phyloP scores from a whole-genome alignment of 1,140 invertebrate species.

The Phenacoccus solenopsis region DNA sequence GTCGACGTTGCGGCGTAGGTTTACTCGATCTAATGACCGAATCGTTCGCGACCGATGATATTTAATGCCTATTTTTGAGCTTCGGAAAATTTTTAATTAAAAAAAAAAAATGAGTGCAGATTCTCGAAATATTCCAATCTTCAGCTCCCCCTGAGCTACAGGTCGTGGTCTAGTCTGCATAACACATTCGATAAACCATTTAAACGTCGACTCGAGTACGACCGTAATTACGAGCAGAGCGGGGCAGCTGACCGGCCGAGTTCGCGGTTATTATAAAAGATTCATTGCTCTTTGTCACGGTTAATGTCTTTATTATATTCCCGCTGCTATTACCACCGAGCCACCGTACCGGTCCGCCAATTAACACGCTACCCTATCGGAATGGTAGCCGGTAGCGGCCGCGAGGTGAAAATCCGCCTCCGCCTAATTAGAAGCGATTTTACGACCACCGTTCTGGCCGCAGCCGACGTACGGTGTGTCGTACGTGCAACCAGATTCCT shows the following conservation, averaged over 20 bases:
- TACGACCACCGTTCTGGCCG: too few species aligned
- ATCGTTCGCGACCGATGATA: too few species aligned
- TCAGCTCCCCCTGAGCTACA: not conserved
- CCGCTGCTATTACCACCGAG: not conserved
- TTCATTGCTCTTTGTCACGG: constrained; percentile 17
- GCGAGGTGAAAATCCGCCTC: too few species aligned
- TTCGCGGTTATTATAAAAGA: constrained; percentile 15
- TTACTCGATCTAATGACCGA: too few species aligned
- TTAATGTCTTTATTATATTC: constrained; percentile 17
- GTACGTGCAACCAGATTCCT: too few species aligned
- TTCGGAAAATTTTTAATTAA: too few species aligned
- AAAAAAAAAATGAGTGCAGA: too few species aligned
- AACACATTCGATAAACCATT: not conserved
- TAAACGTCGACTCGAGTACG: not conserved
- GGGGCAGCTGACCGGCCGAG: not conserved
- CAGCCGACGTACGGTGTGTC: too few species aligned
- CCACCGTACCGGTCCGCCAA: not conserved
- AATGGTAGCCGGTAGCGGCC: too few species aligned
- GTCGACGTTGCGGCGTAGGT: not conserved
- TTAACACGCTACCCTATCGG: not conserved
- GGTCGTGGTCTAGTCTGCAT: not conserved
- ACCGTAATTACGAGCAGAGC: not conserved
- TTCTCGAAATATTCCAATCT: not conserved
- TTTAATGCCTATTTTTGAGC: too few species aligned
- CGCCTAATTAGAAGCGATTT: too few species aligned